These are phyloP conservation scores for Bibio marci DNA, from an alignment of 2,888 invertebrate species.

Conservation along the genomic window DNA sequence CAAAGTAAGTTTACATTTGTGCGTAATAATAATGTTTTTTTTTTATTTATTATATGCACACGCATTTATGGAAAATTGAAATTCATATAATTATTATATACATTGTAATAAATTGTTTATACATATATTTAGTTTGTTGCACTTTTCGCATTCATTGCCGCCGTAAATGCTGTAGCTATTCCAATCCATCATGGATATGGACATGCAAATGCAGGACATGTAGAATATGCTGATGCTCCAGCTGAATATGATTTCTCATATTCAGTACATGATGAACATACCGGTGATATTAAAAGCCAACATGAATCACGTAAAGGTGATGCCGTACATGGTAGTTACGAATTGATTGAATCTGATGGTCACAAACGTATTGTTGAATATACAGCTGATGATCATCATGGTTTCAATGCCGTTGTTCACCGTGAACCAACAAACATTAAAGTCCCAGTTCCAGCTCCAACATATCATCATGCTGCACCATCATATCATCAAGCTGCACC, in stretches of 20 bases:
- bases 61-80: too few relatives aligned
- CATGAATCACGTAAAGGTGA: slow-evolving; percentile 34
- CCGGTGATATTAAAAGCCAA: slow-evolving; percentile 35
- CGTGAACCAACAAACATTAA: slow-evolving; percentile 30
- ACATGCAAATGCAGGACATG: not conserved
- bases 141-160: not conserved
- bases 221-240: slow-evolving; percentile 20
- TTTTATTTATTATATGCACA: too few relatives aligned
- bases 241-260: slow-evolving; percentile 32
- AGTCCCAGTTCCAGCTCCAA: slow-evolving; percentile 15
- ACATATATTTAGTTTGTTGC: not conserved
- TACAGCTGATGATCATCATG: slow-evolving; percentile 33
- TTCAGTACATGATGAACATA: slow-evolving; percentile 31
- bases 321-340: slow-evolving; percentile 33
- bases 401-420: slow-evolving; percentile 35
- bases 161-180: not conserved
- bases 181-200: slow-evolving; percentile 1
- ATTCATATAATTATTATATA: too few relatives aligned
- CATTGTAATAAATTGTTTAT: too few relatives aligned
- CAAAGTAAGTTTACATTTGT: too few relatives aligned
- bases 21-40: too few relatives aligned
- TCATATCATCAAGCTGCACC: not conserved
- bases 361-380: slow-evolving; percentile 34
- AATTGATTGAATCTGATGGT: slow-evolving; percentile 35
- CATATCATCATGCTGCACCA: not conserved